phyloP scores from a whole-genome alignment of 37 sponge, comb jelly and placozoan genomes.

The Halichondria panicea region DNA sequence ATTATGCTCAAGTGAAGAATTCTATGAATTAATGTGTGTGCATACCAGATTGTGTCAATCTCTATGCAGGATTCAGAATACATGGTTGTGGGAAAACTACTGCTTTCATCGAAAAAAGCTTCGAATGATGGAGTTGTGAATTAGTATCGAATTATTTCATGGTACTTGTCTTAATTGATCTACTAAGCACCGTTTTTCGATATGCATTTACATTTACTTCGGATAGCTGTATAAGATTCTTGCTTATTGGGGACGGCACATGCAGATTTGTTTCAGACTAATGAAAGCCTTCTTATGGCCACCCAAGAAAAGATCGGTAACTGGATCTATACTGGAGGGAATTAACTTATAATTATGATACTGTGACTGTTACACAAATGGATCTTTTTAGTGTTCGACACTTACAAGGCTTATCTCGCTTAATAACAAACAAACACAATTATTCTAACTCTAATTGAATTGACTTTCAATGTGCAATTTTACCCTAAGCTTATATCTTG shows the following conservation, averaged over 20 bases:
- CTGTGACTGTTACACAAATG: conserved; percentile 55
- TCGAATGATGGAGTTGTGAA: conserved; percentile 42
- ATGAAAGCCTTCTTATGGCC: conserved; percentile 55
- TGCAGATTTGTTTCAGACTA: conserved; percentile 20
- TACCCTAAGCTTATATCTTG: too few relatives aligned
- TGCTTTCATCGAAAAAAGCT: conserved; percentile 35
- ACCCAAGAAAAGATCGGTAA: conserved; percentile 54
- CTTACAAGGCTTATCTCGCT: conserved; percentile 69
- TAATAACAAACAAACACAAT: too few relatives aligned
- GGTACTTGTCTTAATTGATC: conserved; percentile 56
- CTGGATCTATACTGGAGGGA: not conserved
- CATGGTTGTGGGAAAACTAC: conserved; percentile 67
- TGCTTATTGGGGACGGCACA: conserved; percentile 59
- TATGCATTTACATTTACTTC: conserved; percentile 39
- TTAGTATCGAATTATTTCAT: conserved; percentile 64
- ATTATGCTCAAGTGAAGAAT: conserved; percentile 23
- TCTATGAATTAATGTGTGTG: too few relatives aligned
- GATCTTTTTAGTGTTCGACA: conserved; percentile 66
- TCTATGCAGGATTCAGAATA: conserved; percentile 70
- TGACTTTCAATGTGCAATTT: too few relatives aligned
- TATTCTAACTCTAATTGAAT: too few relatives aligned
- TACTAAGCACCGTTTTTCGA: conserved; percentile 46
- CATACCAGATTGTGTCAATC: too few relatives aligned
- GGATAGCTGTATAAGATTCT: conserved; percentile 40
- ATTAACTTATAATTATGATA: conserved; percentile 51